Evolutionary conservation across 1,140 invertebrate species (phyloP).

Genomic region (Penaeus japonicus): DNA sequence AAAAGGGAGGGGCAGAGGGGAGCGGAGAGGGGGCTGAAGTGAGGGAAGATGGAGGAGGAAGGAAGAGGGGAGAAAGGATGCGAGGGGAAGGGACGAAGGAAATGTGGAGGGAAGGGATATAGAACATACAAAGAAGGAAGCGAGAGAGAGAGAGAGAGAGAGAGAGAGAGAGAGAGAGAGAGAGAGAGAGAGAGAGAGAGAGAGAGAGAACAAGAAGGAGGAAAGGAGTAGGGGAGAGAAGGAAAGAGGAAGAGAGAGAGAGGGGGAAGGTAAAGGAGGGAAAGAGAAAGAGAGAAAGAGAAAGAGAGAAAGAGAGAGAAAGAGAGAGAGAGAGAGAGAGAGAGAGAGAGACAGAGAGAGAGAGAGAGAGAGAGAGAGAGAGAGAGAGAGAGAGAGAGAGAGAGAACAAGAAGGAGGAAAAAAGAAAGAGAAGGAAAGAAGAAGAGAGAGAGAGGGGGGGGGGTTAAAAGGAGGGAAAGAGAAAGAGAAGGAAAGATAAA

Average conservation of each 20-base stretch:
- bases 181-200: conserved; percentile 11
- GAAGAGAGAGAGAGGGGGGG: background rate
- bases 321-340: background rate
- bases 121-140: too few species aligned
- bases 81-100: background rate
- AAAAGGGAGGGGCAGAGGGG: background rate
- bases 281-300: background rate
- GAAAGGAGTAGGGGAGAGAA: background rate
- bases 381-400: background rate
- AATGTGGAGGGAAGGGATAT: background rate
- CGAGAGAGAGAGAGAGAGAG: background rate
- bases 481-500: background rate
- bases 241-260: background rate
- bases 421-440: background rate
- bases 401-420: background rate
- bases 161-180: background rate
- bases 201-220: conserved; percentile 1
- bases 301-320: background rate
- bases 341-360: conserved; percentile 1
- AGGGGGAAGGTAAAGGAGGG: background rate
- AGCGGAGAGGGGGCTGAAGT: too few species aligned
- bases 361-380: background rate
- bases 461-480: background rate
- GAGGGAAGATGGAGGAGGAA: background rate
- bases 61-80: background rate